Evolutionary conservation across 2,888 invertebrate genomes (phyloP).

Genomic region (Idaea aversata): DNA sequence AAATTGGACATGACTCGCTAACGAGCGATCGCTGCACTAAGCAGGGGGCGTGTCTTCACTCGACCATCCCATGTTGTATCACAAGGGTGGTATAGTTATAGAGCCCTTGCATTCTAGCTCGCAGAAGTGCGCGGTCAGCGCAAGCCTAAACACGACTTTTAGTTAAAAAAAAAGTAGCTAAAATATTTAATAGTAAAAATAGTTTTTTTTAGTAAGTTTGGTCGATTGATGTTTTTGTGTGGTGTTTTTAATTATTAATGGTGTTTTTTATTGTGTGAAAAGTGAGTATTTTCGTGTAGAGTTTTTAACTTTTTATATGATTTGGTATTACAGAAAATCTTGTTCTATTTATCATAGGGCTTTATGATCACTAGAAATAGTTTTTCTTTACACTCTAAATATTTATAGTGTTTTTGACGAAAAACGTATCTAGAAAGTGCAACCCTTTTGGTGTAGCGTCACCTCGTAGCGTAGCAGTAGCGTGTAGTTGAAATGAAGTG

Average conservation of each 20-base stretch:
- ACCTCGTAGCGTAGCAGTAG: neutral
- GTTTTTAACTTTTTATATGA: too few relatives aligned
- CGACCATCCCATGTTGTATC: conserved; percentile 30
- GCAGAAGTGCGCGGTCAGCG: conserved; percentile 1
- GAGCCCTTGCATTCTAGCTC: conserved; percentile 11
- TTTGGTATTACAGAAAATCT: too few relatives aligned
- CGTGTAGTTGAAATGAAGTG: neutral
- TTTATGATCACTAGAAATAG: too few relatives aligned
- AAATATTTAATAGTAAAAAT: neutral
- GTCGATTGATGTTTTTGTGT: neutral
- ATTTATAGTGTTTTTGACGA: neutral
- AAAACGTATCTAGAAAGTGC: neutral
- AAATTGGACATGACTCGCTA: neutral
- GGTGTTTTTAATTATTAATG: neutral
- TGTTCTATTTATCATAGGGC: too few relatives aligned
- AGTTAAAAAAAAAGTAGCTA: neutral
- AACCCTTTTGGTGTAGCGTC: neutral
- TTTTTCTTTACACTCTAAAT: too few relatives aligned
- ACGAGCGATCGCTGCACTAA: conserved; percentile 12
- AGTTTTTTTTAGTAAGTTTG: neutral
- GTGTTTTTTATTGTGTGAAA: neutral
- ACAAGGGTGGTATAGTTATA: conserved; percentile 24
- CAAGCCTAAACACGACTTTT: neutral
- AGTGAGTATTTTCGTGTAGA: neutral
- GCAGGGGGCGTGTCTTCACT: conserved; percentile 48